phyloP scores from a whole-genome alignment of 2,888 invertebrate species.

The Mythimna vitellina region DNA sequence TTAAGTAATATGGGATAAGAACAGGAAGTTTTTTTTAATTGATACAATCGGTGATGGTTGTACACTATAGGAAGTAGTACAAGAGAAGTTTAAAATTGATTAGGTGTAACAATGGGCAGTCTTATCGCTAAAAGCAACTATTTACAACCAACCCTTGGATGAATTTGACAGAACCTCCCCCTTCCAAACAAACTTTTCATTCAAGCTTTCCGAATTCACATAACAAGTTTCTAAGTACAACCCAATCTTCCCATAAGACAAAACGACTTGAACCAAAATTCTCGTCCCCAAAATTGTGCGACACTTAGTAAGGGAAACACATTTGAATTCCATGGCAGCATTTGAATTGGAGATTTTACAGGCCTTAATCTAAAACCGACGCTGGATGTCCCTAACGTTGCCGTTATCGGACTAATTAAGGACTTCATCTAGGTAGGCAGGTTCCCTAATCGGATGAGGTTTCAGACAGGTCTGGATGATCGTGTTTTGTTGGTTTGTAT shows the following conservation, averaged over 20 bases:
- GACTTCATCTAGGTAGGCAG: constrained; percentile 64
- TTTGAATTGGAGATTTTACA: constrained; percentile 89
- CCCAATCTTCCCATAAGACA: neutral
- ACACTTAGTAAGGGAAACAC: constrained; percentile 71
- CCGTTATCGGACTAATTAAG: constrained; percentile 84
- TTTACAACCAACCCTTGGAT: too few species aligned
- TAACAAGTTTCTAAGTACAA: neutral
- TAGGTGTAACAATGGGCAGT: too few species aligned
- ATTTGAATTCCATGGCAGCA: constrained; percentile 83
- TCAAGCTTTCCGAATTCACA: neutral
- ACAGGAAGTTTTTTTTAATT: too few species aligned
- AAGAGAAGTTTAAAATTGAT: too few species aligned
- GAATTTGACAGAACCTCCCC: too few species aligned
- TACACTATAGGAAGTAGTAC: too few species aligned
- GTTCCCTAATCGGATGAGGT: constrained; percentile 2
- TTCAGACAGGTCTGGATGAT: neutral
- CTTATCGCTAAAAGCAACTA: too few species aligned
- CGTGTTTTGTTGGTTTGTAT: neutral
- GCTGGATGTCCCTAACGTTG: constrained; percentile 76
- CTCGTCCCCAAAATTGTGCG: constrained; percentile 3
- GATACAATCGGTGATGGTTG: too few species aligned
- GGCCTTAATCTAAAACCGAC: constrained; percentile 86
- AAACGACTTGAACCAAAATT: constrained; percentile 22
- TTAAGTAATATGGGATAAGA: too few species aligned
- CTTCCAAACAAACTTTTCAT: neutral